Conservation (phyloP, 1,140 invertebrate genomes). For the Cyclargus thomasi region DNA sequence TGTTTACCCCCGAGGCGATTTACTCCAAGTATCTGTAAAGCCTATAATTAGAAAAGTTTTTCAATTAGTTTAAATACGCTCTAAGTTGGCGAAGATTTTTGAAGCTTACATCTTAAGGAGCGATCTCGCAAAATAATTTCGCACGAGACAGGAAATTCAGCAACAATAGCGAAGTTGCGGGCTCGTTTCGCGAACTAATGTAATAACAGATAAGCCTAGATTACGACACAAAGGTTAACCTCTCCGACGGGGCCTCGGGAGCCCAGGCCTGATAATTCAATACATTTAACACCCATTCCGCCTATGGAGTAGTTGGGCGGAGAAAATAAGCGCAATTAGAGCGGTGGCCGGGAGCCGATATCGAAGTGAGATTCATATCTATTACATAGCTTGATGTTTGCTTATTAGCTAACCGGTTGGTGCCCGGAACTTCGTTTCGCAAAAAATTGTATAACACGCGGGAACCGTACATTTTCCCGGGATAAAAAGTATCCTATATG, state of each 20-base stretch:
- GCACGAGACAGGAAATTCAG: slow-evolving; percentile 18
- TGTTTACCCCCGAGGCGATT: slow-evolving; percentile 73
- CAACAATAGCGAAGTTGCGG: slow-evolving; percentile 17
- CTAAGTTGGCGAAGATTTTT: slow-evolving; percentile 63
- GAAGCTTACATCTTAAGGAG: slow-evolving; percentile 55
- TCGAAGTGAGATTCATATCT: no score
- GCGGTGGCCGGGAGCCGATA: no score
- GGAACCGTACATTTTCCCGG: no score
- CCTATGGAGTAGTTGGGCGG: no score
- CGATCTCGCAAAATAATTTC: slow-evolving; percentile 41
- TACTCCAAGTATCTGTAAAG: slow-evolving; percentile 71
- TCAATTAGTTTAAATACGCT: slow-evolving; percentile 72
- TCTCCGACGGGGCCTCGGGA: not conserved
- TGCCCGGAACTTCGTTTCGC: no score
- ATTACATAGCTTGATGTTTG: no score
- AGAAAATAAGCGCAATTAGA: no score
- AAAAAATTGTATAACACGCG: no score
- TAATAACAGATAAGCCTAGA: slow-evolving; percentile 18
- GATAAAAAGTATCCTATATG: no score
- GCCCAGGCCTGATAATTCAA: not conserved
- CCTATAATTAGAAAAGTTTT: slow-evolving; percentile 74
- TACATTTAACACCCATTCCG: not conserved
- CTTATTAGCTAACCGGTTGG: no score
- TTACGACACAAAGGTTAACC: slow-evolving; percentile 11
- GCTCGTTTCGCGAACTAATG: slow-evolving; percentile 13